Conservation (phyloP, 2,888 invertebrate species). For the Tetranychus piercei region DNA sequence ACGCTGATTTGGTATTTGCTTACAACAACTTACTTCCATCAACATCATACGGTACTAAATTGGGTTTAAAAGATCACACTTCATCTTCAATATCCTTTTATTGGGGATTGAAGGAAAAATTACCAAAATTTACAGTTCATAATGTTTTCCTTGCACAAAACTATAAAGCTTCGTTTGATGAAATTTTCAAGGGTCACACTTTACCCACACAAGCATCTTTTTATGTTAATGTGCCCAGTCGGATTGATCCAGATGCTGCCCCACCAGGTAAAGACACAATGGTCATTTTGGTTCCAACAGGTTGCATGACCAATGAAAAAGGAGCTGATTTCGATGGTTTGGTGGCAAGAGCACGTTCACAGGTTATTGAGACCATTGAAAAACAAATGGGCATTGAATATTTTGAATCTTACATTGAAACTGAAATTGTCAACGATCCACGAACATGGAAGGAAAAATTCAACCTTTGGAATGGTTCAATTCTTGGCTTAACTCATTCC, state of each 20-base stretch:
- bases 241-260: constrained; percentile 3
- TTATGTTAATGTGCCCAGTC: constrained; percentile 9
- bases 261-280: constrained; percentile 7
- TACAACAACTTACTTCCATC: constrained; percentile 1
- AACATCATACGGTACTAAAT: background rate
- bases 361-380: constrained; percentile 10
- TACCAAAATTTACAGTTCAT: background rate
- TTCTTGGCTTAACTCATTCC: constrained; percentile 6
- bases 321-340: background rate
- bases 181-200: constrained; percentile 6
- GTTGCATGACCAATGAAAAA: constrained; percentile 1
- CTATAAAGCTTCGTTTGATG: constrained; percentile 1
- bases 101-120: constrained; percentile 7
- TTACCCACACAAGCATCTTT: constrained; percentile 5
- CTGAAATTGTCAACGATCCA: constrained; percentile 8
- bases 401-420: constrained; percentile 7
- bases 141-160: constrained; percentile 3
- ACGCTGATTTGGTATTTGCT: constrained; percentile 10
- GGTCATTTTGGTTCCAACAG: constrained; percentile 5
- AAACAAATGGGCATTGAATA: background rate
- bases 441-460: constrained; percentile 10
- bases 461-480: constrained; percentile 12
- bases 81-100: constrained; percentile 13
- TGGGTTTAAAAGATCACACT: constrained; percentile 2
- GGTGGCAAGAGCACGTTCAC: background rate